A percentile compares a stretch with the other conserved stretches of the same genome.
Conservation (phyloP, 2,113 vertebrate species). For the Indicator maculatus region DNA sequence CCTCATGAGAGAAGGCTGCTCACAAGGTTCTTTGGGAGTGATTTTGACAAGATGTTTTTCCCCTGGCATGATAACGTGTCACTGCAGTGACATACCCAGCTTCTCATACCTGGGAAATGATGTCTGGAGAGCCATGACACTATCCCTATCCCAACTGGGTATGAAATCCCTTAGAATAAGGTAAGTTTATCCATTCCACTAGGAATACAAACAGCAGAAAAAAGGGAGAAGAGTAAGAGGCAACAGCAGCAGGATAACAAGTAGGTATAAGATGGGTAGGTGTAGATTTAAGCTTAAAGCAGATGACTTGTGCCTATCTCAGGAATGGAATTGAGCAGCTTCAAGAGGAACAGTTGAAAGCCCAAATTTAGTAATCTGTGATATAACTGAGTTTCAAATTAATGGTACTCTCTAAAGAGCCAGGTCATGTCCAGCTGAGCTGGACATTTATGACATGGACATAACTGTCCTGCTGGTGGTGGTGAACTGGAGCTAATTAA, state of each 20-base stretch:
- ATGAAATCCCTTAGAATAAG: not conserved
- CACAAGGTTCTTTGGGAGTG: not conserved
- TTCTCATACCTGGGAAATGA: not conserved
- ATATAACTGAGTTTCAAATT: not conserved
- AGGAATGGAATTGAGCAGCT: not conserved
- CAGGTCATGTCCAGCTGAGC: not conserved
- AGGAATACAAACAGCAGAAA: not conserved
- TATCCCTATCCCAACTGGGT: not conserved
- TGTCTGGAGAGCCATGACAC: not conserved
- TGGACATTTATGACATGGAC: not conserved
- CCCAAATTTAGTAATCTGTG: not conserved
- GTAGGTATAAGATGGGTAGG: not conserved
- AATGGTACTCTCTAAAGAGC: not conserved
- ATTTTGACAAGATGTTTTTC: not conserved
- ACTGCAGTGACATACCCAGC: not conserved
- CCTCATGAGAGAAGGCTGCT: not conserved
- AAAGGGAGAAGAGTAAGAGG: not conserved
- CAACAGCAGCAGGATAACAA: not conserved
- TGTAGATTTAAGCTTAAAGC: not conserved
- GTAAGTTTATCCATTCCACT: not conserved
- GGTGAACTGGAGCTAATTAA: constrained; percentile 2
- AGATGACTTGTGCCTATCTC: not conserved
- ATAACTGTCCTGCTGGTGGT: not conserved
- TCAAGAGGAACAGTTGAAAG: not conserved
- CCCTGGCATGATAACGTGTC: not conserved